Percentiles rank a stretch among this genome's conserved stretches.
These are phyloP conservation scores for Phainopepla nitens DNA, from an alignment of 2,113 vertebrate species.

Conservation along the genomic window DNA sequence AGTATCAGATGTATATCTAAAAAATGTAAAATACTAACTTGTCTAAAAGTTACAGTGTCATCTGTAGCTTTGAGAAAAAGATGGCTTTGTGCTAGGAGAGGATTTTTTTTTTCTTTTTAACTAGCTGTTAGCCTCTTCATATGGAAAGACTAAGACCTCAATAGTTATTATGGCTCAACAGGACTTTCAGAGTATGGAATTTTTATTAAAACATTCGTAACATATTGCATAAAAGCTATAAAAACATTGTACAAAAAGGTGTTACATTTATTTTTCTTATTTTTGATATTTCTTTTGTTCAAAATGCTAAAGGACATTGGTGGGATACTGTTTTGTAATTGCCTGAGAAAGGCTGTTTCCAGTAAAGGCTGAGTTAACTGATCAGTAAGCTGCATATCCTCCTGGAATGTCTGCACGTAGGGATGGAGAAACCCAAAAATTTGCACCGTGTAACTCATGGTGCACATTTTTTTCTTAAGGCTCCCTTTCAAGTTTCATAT, in stretches of 20 bases:
- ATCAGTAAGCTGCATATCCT: background rate
- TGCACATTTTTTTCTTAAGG: background rate
- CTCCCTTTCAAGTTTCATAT: background rate
- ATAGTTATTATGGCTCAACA: background rate
- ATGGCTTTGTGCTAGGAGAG: background rate
- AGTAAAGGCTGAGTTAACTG: background rate
- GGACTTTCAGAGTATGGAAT: background rate
- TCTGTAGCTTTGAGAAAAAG: background rate
- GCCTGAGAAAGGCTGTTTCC: background rate
- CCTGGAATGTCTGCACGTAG: background rate
- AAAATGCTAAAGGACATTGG: background rate
- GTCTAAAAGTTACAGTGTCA: background rate
- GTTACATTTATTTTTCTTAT: background rate
- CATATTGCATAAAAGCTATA: background rate
- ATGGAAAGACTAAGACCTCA: background rate
- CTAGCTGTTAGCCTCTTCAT: background rate
- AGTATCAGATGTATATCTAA: background rate
- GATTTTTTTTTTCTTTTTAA: background rate
- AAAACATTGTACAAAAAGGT: background rate
- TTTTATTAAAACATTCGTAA: background rate
- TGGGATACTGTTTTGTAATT: background rate
- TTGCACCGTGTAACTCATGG: background rate
- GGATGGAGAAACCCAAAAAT: background rate
- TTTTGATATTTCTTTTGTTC: background rate
- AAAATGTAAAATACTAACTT: background rate